Percentiles rank a stretch among this genome's conserved stretches.
Evolutionary conservation across 2,797 vertebrate genomes (phyloP).

Genomic region (Pantherophis vulpinus): DNA sequence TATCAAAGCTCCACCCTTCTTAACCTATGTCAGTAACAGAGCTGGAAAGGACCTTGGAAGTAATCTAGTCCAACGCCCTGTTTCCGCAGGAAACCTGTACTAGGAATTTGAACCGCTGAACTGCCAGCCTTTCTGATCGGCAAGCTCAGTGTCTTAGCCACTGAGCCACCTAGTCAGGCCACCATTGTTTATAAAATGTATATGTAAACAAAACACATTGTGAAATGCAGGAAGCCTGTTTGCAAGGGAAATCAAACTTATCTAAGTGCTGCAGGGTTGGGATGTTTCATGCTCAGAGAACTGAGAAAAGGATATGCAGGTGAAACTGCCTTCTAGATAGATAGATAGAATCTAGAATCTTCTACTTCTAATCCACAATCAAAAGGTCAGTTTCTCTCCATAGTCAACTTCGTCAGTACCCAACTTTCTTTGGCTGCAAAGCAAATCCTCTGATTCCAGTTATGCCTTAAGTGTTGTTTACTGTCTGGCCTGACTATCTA

Average conservation of each 20-base stretch:
- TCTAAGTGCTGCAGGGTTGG: not conserved
- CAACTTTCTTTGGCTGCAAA: not conserved
- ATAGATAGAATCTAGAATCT: not conserved
- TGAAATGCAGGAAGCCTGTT: not conserved
- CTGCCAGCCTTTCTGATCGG: too few relatives aligned
- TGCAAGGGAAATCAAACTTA: not conserved
- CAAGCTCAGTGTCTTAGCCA: too few relatives aligned
- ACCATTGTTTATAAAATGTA: not conserved
- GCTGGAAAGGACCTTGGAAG: too few relatives aligned
- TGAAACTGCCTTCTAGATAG: not conserved
- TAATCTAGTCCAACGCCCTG: too few relatives aligned
- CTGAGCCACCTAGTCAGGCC: too few relatives aligned
- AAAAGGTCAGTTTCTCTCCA: not conserved
- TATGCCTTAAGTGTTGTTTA: not conserved
- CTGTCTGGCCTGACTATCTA: not conserved
- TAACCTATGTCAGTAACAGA: not conserved
- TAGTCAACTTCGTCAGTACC: not conserved
- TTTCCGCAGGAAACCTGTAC: too few relatives aligned
- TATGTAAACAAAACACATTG: not conserved
- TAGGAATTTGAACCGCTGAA: too few relatives aligned
- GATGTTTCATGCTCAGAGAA: not conserved
- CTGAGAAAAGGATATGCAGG: not conserved
- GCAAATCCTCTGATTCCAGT: not conserved
- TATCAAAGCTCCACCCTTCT: not conserved
- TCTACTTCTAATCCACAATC: not conserved